phyloP scores from a whole-genome alignment of 1,140 invertebrate species.

The Harlomillsia oculata region DNA sequence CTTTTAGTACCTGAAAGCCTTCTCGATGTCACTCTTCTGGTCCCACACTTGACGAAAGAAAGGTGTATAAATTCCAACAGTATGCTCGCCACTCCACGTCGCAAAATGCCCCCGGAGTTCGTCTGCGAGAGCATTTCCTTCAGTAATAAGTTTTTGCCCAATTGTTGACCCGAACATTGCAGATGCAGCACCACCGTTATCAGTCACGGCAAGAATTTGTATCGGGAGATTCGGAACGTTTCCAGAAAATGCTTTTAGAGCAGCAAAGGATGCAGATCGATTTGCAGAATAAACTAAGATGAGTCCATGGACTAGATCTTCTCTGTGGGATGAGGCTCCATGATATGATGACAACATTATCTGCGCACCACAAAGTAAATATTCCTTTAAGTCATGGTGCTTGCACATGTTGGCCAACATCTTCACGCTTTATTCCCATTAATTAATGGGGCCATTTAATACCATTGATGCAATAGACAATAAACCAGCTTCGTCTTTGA shows the following conservation, averaged over 20 bases:
- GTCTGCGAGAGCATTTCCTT: conserved; percentile 77
- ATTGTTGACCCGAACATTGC: conserved; percentile 85
- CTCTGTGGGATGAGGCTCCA: conserved; percentile 79
- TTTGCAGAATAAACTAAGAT: conserved; percentile 92
- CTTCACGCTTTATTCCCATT: conserved; percentile 2
- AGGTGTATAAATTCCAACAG: conserved; percentile 82
- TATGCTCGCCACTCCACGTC: conserved; percentile 47
- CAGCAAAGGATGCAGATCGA: conserved; percentile 84
- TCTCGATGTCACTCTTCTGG: conserved; percentile 87
- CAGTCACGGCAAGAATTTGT: conserved; percentile 86
- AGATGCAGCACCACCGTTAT: conserved; percentile 64
- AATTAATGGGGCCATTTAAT: neutral
- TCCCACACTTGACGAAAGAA: conserved; percentile 96
- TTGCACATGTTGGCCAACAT: conserved; percentile 1
- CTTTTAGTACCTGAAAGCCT: conserved; percentile 52
- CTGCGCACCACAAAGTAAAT: conserved; percentile 46
- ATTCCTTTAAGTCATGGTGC: conserved; percentile 1
- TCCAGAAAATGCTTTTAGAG: conserved; percentile 84
- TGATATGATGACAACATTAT: conserved; percentile 92
- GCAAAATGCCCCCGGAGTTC: conserved; percentile 83
- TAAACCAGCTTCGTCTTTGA: too few relatives aligned
- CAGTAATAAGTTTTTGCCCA: conserved; percentile 79
- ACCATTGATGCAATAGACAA: too few relatives aligned
- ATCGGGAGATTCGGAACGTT: conserved; percentile 90
- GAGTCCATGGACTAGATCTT: conserved; percentile 89